Evolutionary conservation across 2,797 vertebrate genomes (phyloP).

Genomic region (Tokudaia muenninki): DNA sequence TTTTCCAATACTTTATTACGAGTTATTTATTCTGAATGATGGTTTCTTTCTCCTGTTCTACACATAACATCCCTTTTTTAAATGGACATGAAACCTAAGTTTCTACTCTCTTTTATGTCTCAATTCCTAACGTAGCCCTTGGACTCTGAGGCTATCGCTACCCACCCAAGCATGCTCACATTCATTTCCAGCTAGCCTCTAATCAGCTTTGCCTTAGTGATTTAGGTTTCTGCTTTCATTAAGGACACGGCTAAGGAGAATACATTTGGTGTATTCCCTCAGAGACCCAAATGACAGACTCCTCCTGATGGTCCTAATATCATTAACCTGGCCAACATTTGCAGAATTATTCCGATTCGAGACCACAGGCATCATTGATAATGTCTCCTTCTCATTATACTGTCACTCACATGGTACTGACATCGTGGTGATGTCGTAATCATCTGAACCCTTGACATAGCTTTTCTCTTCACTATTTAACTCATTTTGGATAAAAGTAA

Average conservation of each 20-base stretch:
- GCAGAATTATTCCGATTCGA: not conserved
- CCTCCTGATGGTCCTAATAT: not conserved
- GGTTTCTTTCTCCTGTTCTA: constrained; percentile 1
- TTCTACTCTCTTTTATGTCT: constrained; percentile 46
- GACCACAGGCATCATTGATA: not conserved
- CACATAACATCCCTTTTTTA: constrained; percentile 20
- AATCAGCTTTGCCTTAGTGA: constrained; percentile 50
- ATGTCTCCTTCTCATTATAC: not conserved
- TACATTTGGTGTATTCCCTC: no score
- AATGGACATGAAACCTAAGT: constrained; percentile 19
- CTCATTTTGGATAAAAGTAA: constrained; percentile 8
- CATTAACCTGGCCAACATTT: not conserved
- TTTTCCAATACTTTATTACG: not conserved
- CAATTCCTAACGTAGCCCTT: not conserved
- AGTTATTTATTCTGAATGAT: constrained; percentile 17
- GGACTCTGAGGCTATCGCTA: not conserved
- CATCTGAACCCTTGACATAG: not conserved
- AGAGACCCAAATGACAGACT: not conserved
- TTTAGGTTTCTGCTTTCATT: constrained; percentile 42
- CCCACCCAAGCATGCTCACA: not conserved
- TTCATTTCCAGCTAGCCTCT: constrained; percentile 47
- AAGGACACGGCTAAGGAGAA: not conserved
- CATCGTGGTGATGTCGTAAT: not conserved
- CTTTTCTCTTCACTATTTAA: constrained; percentile 21
- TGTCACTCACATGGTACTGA: not conserved